phyloP scores from a whole-genome alignment of 2,113 vertebrate genomes.

The Thamnophis sirtalis region DNA sequence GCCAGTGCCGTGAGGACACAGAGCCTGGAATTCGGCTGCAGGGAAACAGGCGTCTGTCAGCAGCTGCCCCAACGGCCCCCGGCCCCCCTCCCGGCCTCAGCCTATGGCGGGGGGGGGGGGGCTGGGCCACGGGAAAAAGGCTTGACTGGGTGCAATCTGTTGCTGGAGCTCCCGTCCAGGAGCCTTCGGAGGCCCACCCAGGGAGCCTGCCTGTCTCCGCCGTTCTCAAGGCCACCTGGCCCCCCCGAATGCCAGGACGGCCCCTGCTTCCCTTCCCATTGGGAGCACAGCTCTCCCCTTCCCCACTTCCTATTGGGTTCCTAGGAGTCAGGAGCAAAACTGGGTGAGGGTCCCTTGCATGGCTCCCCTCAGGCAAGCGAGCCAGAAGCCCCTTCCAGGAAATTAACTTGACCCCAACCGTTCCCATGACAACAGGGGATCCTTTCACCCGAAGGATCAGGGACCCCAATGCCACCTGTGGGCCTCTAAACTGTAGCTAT shows the following conservation, averaged over 20 bases:
- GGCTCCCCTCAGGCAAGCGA: no score
- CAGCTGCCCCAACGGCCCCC: not conserved
- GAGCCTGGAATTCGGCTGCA: slow-evolving; percentile 74
- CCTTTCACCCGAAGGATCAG: not conserved
- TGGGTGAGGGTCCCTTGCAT: no score
- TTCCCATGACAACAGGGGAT: not conserved
- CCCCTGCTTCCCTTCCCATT: not conserved
- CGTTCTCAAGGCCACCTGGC: not conserved
- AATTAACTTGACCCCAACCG: not conserved
- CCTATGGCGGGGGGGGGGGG: not conserved
- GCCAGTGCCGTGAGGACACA: slow-evolving; percentile 83
- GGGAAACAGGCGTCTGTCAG: not conserved
- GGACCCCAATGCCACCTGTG: not conserved
- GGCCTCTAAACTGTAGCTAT: not conserved
- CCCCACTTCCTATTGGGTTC: not conserved
- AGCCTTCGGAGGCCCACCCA: not conserved
- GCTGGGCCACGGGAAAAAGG: no score
- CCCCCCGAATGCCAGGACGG: not conserved
- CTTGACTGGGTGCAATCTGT: not conserved
- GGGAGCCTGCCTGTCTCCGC: not conserved
- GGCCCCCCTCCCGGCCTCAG: not conserved
- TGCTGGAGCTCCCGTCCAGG: not conserved
- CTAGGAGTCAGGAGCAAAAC: not conserved
- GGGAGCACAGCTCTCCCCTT: not conserved
- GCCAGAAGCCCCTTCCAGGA: not conserved